Base-by-base conservation (phyloP, 2,113 vertebrate genomes). In the Burhinus oedicnemus region DNA sequence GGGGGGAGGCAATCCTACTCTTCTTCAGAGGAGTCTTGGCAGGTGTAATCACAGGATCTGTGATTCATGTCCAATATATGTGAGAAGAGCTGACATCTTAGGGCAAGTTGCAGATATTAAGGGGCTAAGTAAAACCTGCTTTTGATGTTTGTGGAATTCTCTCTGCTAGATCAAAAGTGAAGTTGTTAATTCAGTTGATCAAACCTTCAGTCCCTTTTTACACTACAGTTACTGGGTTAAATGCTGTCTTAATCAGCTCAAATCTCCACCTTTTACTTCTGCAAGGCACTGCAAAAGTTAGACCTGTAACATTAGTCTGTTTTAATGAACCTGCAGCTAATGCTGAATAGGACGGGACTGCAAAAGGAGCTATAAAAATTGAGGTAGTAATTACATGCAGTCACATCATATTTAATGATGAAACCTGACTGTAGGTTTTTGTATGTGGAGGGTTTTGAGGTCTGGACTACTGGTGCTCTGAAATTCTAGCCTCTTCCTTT, bases 171-270 rank as follows among this genome's bases (percentile, higher is more conserved):
- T 91, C 81, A 91, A 87, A 84, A 94, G 68, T 85, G 18, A 95
- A 72, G 83, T 75, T 96, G 71, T 95, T 97, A 95, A 92, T 91
- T 92, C 74, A 88, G 40, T 57, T 96, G 84, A 90, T 75, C 70
- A 96, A 81, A 82, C 57, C 42, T 71, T 52, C 20, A 25, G 70
- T 94, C 26, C 44, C 27, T 76, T 89, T 93, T 89, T 66, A 76
- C 32, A 34, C 54, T 62, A 14, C 15, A 64, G n/a, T 80, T 93
- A 30, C 29, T 74, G 64, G 70, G 49, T 93, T 95, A 95, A 95
- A 90, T 60, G 52, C n/a, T 80, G 15, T 79, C 49, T 91, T 92
- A 86, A 81, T 93, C 77, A 74, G 60, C 71, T 93, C 47, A 62
- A 47, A 80, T 88, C 40, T 90, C 54, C 87, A 14, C 49, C 20